Evolutionary conservation across 2,797 vertebrate genomes (phyloP), one percentile per base, ranked within the genome.

Genomic region (Lacerta viridis): DNA sequence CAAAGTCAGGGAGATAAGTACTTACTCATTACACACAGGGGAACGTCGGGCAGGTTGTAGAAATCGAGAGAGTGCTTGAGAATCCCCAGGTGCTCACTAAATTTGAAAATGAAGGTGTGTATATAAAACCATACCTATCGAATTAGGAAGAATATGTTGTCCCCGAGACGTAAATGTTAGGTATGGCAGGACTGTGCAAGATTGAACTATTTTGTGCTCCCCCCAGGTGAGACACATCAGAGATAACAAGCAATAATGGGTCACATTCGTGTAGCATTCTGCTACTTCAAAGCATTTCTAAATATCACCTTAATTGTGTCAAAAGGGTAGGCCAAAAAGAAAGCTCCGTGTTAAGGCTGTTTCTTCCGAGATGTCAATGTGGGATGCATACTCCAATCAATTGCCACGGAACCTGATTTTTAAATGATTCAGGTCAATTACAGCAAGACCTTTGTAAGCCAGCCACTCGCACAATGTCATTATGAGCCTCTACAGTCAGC

Each of bases 341-440:
- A 81, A 89, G 74, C 0, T 0, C 0, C 25, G n/a, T 71, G n/a
- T 33, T 46, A 41, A 85, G 85, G 87, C 64, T 61, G 85, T 86
- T 25, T 80, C 50, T 55, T 4, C 81, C 1, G 0, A 41, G 61
- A 0, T 0, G 83, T 39, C 13, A 4, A 2, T 78, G 91, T 89
- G 71, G 88, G 76, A 88, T 29, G 50, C 33, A 7, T 74, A 41
- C 23, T 90, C 74, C 41, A 90, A 85, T 90, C 76, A 91, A 94
- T 89, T 83, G 87, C 43, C 93, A 91, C 87, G 89, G 90, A 87
- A 92, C 85, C 80, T 90, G 86, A 92, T 94, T 91, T 91, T 92
- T 85, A 92, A 92, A 15, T 80, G 78, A 27, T 91, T 94, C 94
- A 90, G 89, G 87, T 84, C 15, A 93, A 92, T 90, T 95, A 94